Conservation (phyloP, 2,797 vertebrate genomes). For the Rhyacichthys aspro region DNA sequence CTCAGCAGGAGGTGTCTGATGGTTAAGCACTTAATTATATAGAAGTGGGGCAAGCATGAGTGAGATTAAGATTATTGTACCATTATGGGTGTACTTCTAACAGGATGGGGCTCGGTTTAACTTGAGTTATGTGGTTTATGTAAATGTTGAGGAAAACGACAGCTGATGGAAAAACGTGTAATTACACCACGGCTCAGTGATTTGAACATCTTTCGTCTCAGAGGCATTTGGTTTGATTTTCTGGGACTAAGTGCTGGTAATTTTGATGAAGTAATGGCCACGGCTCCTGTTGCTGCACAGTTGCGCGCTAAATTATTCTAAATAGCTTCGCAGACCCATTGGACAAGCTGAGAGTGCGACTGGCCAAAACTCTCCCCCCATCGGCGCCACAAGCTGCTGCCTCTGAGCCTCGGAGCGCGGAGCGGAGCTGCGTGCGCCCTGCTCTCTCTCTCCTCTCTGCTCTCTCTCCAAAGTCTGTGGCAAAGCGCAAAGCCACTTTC, state of each 20-base stretch:
- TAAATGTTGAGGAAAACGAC: slow-evolving; percentile 19
- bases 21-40: neutral
- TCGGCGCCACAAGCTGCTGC: slow-evolving; percentile 52
- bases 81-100: neutral
- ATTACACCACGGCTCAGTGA: slow-evolving; percentile 16
- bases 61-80: neutral
- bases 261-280: slow-evolving; percentile 46
- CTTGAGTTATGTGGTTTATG: neutral
- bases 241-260: slow-evolving; percentile 29
- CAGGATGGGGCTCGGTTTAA: too few species aligned
- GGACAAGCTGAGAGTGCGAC: slow-evolving; percentile 44
- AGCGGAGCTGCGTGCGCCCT: slow-evolving; percentile 47
- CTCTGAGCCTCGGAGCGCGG: slow-evolving; percentile 40
- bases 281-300: slow-evolving; percentile 56
- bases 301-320: slow-evolving; percentile 50
- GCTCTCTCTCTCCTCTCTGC: slow-evolving; percentile 14
- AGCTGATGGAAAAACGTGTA: slow-evolving; percentile 15
- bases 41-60: neutral
- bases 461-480: slow-evolving; percentile 38
- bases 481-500: slow-evolving; percentile 49
- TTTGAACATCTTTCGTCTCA: slow-evolving; percentile 25
- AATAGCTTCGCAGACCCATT: slow-evolving; percentile 36
- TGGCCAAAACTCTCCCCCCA: slow-evolving; percentile 32
- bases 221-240: slow-evolving; percentile 20
- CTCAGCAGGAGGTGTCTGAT: neutral